phyloP scores from a whole-genome alignment of 2,113 vertebrate genomes.

The Motacilla alba region DNA sequence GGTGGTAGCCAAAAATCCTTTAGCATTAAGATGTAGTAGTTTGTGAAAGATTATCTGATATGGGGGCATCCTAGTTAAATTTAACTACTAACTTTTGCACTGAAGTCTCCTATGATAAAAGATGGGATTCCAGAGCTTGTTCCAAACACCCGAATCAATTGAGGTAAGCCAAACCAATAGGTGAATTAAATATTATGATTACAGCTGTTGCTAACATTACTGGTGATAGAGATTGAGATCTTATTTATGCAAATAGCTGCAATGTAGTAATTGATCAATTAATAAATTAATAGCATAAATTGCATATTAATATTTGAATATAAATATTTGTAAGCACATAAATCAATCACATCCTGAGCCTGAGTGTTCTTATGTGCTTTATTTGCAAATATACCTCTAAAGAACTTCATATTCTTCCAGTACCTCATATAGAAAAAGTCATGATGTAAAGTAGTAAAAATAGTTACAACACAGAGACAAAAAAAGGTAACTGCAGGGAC shows the following conservation, averaged over 20 bases:
- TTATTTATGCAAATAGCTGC: background rate
- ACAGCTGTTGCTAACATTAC: background rate
- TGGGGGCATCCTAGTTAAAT: background rate
- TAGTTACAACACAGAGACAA: background rate
- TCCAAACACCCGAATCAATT: background rate
- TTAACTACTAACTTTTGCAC: background rate
- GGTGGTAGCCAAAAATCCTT: background rate
- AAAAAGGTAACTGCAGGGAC: background rate
- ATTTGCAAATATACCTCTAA: background rate
- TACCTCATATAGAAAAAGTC: background rate
- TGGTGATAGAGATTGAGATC: background rate
- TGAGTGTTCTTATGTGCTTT: background rate
- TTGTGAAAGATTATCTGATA: background rate
- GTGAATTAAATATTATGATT: background rate
- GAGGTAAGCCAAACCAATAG: background rate
- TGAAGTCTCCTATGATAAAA: background rate
- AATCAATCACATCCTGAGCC: background rate
- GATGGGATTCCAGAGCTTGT: background rate
- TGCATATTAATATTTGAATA: background rate
- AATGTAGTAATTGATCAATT: background rate
- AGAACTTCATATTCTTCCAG: background rate
- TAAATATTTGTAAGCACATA: background rate
- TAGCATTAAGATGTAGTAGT: accelerated
- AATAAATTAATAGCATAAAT: background rate
- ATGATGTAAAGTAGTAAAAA: background rate